Conservation (phyloP, 2,113 vertebrate genomes). For the Accipiter cooperii region DNA sequence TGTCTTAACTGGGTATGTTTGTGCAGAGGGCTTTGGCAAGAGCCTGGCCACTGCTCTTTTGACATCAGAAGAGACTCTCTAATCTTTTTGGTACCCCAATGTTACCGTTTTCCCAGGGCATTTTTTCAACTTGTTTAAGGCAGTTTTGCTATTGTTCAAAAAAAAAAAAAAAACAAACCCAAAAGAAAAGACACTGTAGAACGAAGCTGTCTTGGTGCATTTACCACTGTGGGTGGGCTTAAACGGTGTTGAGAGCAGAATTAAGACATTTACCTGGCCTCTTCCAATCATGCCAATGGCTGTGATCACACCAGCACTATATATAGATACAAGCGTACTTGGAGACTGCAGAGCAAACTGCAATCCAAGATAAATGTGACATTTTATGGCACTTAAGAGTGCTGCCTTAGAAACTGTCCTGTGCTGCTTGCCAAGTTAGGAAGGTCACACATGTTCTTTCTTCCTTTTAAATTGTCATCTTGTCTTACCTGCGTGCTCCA, state of each 20-base stretch:
- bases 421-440: background rate
- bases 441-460: background rate
- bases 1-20: background rate
- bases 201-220: background rate
- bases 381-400: background rate
- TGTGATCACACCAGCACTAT: rapidly evolving
- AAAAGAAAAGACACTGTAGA: rapidly evolving
- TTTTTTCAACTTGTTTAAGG: background rate
- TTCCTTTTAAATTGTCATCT: background rate
- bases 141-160: background rate
- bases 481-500: background rate
- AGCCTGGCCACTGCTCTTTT: background rate
- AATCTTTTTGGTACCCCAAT: no score
- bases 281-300: rapidly evolving
- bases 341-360: background rate
- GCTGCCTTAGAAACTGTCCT: background rate
- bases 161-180: background rate
- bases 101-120: background rate
- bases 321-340: rapidly evolving
- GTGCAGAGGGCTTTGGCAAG: background rate
- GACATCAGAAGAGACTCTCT: background rate
- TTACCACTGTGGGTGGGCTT: rapidly evolving
- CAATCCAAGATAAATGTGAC: background rate
- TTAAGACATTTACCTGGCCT: background rate
- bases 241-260: background rate